phyloP scores from a whole-genome alignment of 2,888 invertebrate genomes.

The Nephrotoma flavescens region DNA sequence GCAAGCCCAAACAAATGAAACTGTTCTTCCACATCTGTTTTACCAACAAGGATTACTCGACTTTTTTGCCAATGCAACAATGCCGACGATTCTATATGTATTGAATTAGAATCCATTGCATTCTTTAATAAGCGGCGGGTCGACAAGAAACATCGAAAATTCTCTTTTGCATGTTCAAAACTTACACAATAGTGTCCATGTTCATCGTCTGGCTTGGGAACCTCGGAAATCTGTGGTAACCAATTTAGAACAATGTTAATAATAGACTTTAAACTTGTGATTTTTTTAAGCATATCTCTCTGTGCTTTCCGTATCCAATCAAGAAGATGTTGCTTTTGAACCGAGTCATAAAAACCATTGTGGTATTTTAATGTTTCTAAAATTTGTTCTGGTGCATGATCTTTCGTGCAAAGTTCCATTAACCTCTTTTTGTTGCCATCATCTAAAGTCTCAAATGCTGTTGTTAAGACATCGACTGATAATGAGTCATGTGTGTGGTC shows the following conservation, averaged over 20 bases:
- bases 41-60: neutral
- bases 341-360: neutral
- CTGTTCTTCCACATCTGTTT: neutral
- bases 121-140: neutral
- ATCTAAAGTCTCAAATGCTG: neutral
- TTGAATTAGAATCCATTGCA: neutral
- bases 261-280: neutral
- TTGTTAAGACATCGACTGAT: neutral
- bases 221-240: neutral
- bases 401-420: neutral
- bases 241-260: neutral
- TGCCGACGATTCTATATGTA: conserved; percentile 9
- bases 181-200: neutral
- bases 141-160: neutral
- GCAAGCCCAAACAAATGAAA: neutral
- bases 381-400: neutral
- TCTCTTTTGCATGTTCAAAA: neutral
- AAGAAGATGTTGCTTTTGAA: neutral
- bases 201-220: neutral
- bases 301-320: neutral
- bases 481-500: neutral
- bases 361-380: neutral
- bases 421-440: neutral
- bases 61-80: neutral
- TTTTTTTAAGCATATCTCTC: neutral